These are phyloP conservation scores for Neoniphon sammara DNA, from an alignment of 2,797 vertebrate species.

Conservation along the genomic window DNA sequence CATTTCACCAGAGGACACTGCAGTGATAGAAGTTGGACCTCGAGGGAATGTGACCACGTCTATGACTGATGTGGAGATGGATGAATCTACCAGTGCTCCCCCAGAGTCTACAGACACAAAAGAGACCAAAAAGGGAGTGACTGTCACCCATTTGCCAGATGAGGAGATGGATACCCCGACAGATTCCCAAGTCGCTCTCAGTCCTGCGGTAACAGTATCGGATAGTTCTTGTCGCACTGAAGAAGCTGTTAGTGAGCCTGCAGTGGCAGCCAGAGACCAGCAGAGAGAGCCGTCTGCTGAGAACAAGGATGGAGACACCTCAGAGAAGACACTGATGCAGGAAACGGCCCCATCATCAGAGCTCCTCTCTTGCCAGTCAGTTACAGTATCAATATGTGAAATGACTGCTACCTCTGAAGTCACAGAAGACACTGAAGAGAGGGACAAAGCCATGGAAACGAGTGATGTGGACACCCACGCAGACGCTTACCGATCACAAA, in stretches of 20 bases:
- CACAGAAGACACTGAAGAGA: constrained; percentile 33
- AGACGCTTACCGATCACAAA: neutral
- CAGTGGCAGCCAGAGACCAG: constrained; percentile 63
- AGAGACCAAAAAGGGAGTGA: neutral
- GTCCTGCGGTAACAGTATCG: neutral
- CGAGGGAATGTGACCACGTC: constrained; percentile 20
- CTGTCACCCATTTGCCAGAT: constrained; percentile 15
- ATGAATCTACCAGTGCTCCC: neutral
- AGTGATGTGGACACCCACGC: constrained; percentile 5
- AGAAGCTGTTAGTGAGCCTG: constrained; percentile 36
- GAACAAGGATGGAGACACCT: constrained; percentile 20
- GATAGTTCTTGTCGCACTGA: neutral
- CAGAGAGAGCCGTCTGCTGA: constrained; percentile 70
- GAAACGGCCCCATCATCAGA: constrained; percentile 53
- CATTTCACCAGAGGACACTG: neutral
- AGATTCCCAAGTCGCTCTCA: neutral
- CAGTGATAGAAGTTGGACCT: neutral
- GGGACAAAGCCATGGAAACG: constrained; percentile 25
- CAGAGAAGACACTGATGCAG: constrained; percentile 60
- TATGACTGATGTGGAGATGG: neutral
- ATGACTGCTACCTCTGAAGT: constrained; percentile 15
- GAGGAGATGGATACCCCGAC: neutral
- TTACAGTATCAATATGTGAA: constrained; percentile 40
- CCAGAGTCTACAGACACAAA: neutral
- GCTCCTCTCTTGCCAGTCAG: constrained; percentile 32